Base-by-base conservation (phyloP, 2,113 vertebrate genomes). In the Anseranas semipalmata region DNA sequence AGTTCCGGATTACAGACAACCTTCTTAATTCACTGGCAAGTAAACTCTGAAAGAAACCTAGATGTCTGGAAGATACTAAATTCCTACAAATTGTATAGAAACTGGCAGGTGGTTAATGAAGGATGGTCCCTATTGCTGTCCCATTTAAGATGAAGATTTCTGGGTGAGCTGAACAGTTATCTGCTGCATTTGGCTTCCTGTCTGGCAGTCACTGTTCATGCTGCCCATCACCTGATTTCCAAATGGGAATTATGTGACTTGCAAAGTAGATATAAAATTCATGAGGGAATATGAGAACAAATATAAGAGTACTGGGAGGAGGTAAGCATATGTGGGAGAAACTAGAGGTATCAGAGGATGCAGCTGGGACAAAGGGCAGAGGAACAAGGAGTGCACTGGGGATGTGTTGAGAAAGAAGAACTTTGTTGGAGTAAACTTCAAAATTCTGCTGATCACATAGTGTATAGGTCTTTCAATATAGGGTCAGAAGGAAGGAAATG, bases 401-500 rank as follows among this genome's bases (percentile, higher is more conserved):
- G 11, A n/a, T 62, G 37, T 53, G 19, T 19, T 67, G 45, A 55
- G 32, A 77, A 87, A 67, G 7, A 22, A 66, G 19, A 71, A 55
- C 24, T 58, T 12, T 46, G 15, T n/a, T 55, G 7, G 10, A 91
- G 35, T 56, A 75, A 50, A 11, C 37, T 83, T 80, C 73, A 62
- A 56, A 52, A 13, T 85, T 90, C 30, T 78, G 7, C 7, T 82
- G 35, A 65, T 65, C 28, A 30, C 6, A 62, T 67, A 46, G 18
- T 21, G 10, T 25, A 6, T 50, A 6, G 5, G 3, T 19, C 14
- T 58, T 48, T 32, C 16, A 76, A 32, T 15, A 39, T 56, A 52
- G 48, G 21, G 1, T 2, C 3, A 4, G 12, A 2, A 3, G 2
- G 4, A 10, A 22, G 2, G 12, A 74, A 74, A 58, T 30, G 2